Base-by-base conservation (phyloP, 2,888 invertebrate species). In the Limnephilus rhombicus region DNA sequence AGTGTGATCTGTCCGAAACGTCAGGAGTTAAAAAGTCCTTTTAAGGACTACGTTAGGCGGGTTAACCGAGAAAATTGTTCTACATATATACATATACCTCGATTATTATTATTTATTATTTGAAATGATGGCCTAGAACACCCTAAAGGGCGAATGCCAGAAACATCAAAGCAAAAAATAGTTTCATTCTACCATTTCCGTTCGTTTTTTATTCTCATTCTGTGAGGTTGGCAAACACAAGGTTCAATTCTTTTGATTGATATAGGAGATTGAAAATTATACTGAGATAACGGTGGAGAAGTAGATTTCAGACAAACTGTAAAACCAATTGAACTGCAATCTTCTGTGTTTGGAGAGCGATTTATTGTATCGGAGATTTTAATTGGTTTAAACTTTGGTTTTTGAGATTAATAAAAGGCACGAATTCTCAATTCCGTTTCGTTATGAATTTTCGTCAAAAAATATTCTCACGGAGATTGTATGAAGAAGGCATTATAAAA, bases 251-350 rank as follows among this genome's bases (percentile, higher is more conserved):
- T 89, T 41, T 89, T 80, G 37, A 89, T 89, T 89, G 68, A 89
- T 80, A 89, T 89, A 15, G 31, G 80, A 34, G 24, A 89, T 80
- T 80, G 80, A n/a, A 80, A 80, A 89, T 37, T 89, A n/a, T 89
- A 80, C 34, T 80, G 68, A 80, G 85, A 85, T 34, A 85, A 18
- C 41, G 7, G 37, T 41, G 34, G 24, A 68, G 9, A 68, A 68
- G 0, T n/a, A 2, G 24, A 68, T n/a, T 24, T 24, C n/a, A 68
- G 68, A 68, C n/a, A n/a, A 68, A 24, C 68, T 9, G 68, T 24
- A 24, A 24, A 68, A 68, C 24, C 68, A 68, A 68, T 68, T 68
- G 18, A 24, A n/a, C 24, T n/a, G n/a, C 68, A 9, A 7, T 24
- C 68, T 68, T 68, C 68, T 68, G 68, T 68, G n/a, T 68, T 68